Percentiles rank a stretch among this genome's conserved stretches.
phyloP scores from a whole-genome alignment of 2,113 vertebrate genomes.

The Camelus dromedarius region DNA sequence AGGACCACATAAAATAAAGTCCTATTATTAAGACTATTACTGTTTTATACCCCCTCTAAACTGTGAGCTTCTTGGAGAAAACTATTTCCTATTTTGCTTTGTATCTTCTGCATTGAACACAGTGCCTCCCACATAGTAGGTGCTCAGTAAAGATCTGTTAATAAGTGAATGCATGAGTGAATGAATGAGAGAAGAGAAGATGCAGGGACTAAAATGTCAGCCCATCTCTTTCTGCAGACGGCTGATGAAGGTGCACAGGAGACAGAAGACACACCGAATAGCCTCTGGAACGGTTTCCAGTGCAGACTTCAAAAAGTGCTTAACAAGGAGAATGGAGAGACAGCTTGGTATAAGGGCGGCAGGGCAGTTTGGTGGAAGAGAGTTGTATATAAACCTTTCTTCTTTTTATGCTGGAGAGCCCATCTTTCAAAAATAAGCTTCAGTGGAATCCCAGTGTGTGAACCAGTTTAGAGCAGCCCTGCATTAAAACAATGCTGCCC shows the following conservation, averaged over 20 bases:
- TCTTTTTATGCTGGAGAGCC: not conserved
- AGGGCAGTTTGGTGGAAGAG: not conserved
- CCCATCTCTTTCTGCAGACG: too few species aligned
- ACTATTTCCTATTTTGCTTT: not conserved
- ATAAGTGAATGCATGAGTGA: not conserved
- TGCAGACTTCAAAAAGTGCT: not conserved
- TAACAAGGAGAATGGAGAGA: not conserved
- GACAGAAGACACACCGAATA: rapidly evolving
- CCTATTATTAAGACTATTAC: not conserved
- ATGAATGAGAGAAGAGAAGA: not conserved
- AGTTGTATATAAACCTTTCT: not conserved
- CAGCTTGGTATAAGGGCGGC: not conserved
- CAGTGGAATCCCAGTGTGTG: not conserved
- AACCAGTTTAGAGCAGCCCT: not conserved
- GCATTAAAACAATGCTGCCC: not conserved
- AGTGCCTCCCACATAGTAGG: not conserved
- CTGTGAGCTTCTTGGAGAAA: not conserved
- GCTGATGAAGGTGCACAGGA: too few species aligned
- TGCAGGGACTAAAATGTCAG: not conserved
- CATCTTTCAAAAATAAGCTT: not conserved
- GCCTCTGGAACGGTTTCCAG: too few species aligned
- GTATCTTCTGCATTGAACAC: not conserved
- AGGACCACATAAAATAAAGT: not conserved
- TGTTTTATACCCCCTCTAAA: not conserved
- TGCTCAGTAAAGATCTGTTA: not conserved